phyloP scores from a whole-genome alignment of 2,888 invertebrate genomes.

The Halictus ligatus region DNA sequence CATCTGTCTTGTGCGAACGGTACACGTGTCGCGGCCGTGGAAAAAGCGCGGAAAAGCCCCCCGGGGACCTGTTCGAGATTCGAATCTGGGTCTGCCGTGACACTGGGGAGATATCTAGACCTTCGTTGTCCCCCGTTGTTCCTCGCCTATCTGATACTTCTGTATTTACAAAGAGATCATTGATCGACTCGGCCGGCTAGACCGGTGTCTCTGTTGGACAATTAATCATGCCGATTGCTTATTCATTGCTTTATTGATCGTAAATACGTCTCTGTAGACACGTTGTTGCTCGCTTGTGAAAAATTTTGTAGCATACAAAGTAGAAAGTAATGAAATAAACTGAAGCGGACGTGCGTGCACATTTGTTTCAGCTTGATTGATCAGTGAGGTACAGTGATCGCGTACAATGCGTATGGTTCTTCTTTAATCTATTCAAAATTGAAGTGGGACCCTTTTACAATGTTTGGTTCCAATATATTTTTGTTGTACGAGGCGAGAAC shows the following conservation, averaged over 20 bases:
- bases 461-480: not conserved
- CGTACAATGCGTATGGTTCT: too few relatives aligned
- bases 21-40: slow-evolving; percentile 37
- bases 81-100: slow-evolving; percentile 51
- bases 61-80: slow-evolving; percentile 50
- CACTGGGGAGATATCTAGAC: slow-evolving; percentile 13
- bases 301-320: not conserved
- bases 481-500: not conserved
- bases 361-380: too few relatives aligned
- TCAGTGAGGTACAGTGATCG: too few relatives aligned
- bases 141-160: not conserved
- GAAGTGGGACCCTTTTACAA: not conserved
- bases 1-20: slow-evolving; percentile 43
- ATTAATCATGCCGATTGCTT: not conserved
- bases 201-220: not conserved
- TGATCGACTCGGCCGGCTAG: not conserved
- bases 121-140: slow-evolving; percentile 1
- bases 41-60: slow-evolving; percentile 51
- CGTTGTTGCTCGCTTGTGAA: not conserved
- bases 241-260: not conserved
- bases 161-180: not conserved
- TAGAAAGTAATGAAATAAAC: not conserved
- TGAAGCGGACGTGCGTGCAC: too few relatives aligned
- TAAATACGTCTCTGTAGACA: not conserved
- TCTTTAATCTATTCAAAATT: not conserved